Conservation (phyloP, 2,797 vertebrate species). For the Sebastes trivittatus region DNA sequence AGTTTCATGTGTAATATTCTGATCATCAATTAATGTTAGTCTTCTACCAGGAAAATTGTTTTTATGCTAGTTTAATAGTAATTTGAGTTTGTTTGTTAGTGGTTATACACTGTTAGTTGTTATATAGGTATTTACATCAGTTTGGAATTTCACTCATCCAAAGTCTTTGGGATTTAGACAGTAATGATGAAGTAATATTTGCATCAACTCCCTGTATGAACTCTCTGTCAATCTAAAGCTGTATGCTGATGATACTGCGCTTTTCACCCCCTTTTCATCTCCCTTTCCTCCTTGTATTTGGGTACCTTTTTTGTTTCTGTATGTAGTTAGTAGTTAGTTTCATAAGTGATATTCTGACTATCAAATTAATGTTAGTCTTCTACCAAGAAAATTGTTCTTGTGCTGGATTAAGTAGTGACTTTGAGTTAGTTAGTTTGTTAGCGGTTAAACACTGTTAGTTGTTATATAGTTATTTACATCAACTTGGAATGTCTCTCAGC, state of each 20-base stretch:
- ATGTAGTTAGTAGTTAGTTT: neutral
- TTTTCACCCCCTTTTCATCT: neutral
- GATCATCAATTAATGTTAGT: neutral
- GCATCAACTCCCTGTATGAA: neutral
- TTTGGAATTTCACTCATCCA: neutral
- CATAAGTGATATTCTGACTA: neutral
- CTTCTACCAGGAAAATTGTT: neutral
- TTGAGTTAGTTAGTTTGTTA: neutral
- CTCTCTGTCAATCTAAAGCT: neutral
- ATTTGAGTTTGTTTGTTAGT: slow-evolving; percentile 3
- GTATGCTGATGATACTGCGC: slow-evolving; percentile 27
- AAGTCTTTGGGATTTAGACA: neutral
- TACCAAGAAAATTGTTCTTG: neutral
- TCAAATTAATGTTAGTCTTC: neutral
- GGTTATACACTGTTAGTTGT: neutral
- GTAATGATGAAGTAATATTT: neutral
- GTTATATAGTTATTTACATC: neutral
- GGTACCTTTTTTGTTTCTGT: neutral
- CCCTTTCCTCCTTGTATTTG: neutral
- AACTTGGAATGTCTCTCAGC: neutral
- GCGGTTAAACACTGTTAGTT: neutral
- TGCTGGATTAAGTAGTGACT: neutral
- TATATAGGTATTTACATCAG: neutral
- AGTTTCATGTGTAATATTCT: neutral
- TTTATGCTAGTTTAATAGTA: neutral